These are phyloP conservation scores for Silurus asotus DNA, from an alignment of 2,113 vertebrate genomes.

Conservation along the genomic window DNA sequence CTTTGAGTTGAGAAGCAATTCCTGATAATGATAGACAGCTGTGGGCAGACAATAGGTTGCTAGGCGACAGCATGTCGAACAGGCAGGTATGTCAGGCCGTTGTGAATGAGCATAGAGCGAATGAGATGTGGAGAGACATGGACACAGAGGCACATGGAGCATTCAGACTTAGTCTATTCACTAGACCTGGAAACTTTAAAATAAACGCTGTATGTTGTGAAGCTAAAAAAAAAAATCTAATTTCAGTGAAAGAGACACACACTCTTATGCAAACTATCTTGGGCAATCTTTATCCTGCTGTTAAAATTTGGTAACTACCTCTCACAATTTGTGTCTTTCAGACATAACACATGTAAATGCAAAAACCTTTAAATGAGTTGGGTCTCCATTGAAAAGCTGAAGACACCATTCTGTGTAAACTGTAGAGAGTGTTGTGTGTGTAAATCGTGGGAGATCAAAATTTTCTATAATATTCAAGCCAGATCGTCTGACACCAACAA, in stretches of 20 bases:
- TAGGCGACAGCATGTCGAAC: conserved; percentile 58
- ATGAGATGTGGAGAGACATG: conserved; percentile 17
- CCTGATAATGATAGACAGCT: conserved; percentile 53
- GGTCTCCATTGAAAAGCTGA: not conserved
- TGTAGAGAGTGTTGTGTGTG: too few species aligned
- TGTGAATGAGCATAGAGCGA: conserved; percentile 34
- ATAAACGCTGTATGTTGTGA: not conserved
- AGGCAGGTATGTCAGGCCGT: conserved; percentile 55
- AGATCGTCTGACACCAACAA: too few species aligned
- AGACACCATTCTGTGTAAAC: too few species aligned
- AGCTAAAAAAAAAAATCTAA: not conserved
- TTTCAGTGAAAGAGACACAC: not conserved
- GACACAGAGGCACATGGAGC: conserved; percentile 10
- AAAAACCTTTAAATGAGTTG: not conserved
- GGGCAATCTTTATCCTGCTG: not conserved
- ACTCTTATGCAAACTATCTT: not conserved
- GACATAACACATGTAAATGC: not conserved
- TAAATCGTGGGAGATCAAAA: too few species aligned
- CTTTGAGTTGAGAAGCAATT: conserved; percentile 48
- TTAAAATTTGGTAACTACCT: not conserved
- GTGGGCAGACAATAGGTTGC: conserved; percentile 58
- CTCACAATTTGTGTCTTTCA: not conserved
- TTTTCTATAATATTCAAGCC: too few species aligned
- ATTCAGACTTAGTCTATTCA: conserved; percentile 20
- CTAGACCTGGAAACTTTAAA: not conserved